Conservation (phyloP, 23 tunicate genomes). For the Pegea sp. region DNA sequence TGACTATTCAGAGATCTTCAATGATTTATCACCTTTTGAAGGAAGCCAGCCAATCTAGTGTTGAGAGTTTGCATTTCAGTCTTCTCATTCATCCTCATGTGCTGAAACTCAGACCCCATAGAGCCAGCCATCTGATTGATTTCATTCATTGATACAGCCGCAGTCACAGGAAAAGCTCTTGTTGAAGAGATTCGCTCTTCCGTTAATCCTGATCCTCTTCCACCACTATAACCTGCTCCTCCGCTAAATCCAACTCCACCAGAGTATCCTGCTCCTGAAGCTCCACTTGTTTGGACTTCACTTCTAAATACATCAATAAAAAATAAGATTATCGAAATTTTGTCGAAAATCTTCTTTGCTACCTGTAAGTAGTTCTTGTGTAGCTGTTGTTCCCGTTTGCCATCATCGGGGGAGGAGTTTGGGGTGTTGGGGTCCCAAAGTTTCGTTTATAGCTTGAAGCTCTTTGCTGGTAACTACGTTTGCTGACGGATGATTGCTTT, state of each 20-base stretch:
- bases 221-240: neutral
- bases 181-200: conserved; percentile 13
- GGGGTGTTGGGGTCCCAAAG: conserved; percentile 21
- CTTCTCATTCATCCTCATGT: conserved; percentile 78
- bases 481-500: conserved; percentile 13
- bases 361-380: conserved; percentile 1
- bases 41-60: conserved; percentile 78
- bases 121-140: conserved; percentile 58
- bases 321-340: neutral
- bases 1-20: no score
- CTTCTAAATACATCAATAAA: no score
- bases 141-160: conserved; percentile 55
- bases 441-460: conserved; percentile 82
- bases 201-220: no score
- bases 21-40: conserved; percentile 35
- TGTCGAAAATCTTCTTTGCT: neutral
- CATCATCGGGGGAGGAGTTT: neutral
- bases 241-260: no score
- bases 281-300: no score
- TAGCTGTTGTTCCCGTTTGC: neutral
- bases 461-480: conserved; percentile 47
- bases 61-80: conserved; percentile 80
- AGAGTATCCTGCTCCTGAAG: no score
- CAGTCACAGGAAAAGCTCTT: conserved; percentile 26
- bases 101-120: conserved; percentile 74